Base-by-base conservation (phyloP, 2,797 vertebrate species). In the Manis pentadactyla region DNA sequence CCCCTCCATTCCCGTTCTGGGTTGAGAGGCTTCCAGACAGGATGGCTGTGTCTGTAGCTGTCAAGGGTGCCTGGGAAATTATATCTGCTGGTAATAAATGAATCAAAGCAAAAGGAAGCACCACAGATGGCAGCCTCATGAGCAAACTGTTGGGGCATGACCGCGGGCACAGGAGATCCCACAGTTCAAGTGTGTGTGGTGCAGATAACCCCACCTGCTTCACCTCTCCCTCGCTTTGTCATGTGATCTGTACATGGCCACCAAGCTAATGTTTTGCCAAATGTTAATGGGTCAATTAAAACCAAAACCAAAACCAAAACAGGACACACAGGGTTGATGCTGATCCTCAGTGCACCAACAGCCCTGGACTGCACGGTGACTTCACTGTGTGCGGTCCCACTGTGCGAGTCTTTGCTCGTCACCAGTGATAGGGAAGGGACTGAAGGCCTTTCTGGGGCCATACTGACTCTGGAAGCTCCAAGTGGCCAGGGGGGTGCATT, bases 1-100 rank as follows among this genome's bases (percentile, higher is more conserved):
- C 99, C 0, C 99, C 99, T 96, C 99, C 99, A 0, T 99, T 99
- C 94, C 99, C 99, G 6, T 99, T 99, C 98, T 99, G 99, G n/a
- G 99, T 99, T 6, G 99, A 99, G 96, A 99, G 99, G 97, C 99
- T 99, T 94, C 99, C 99, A 10, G 99, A 99, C 46, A 99, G 98
- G 98, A 99, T 98, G 69, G 99, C 99, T 1, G 99, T 99, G 98
- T 99, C 99, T 71, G 99, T 99, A 46, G 99, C 98, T 27, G 99
- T 99, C 66, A 99, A 98, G 19, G 99, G 99, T 53, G 99, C 99
- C 99, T 99, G 92, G 87, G 31, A 97, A 88, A 94, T 4, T 39
- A 17, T 7, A 97, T 4, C 3, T 31, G 83, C 57, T 21, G 78
- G 79, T 89, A 77, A 18, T 29, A 61, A 85, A n/a, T 5, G 55